Percentiles rank a stretch among this genome's conserved stretches.
Evolutionary conservation across 1,140 invertebrate genomes (phyloP).

Genomic region (Drosophila ananassae): DNA sequence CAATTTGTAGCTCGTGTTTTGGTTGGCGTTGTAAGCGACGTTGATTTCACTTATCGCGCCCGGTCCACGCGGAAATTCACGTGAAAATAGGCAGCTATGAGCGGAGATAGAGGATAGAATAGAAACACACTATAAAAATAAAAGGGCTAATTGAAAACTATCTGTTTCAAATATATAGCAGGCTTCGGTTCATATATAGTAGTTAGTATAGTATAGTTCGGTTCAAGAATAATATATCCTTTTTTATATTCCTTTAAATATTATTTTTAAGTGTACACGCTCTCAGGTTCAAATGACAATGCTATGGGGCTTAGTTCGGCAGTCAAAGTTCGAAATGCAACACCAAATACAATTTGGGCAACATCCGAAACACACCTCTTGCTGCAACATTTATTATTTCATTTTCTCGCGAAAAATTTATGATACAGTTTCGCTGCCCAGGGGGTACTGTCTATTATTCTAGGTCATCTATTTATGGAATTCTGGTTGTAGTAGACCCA

Average conservation of each 20-base stretch:
- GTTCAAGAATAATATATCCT: too few relatives aligned
- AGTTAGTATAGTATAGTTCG: too few relatives aligned
- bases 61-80: constrained; percentile 51
- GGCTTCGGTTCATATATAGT: not conserved
- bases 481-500: not conserved
- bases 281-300: not conserved
- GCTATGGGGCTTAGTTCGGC: not conserved
- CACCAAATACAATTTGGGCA: constrained; percentile 35
- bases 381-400: not conserved
- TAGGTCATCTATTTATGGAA: not conserved
- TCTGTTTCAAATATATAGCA: not conserved
- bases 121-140: constrained; percentile 9
- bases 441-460: constrained; percentile 7
- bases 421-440: constrained; percentile 28
- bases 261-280: not conserved
- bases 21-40: constrained; percentile 55
- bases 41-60: constrained; percentile 76
- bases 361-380: constrained; percentile 23
- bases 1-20: constrained; percentile 78
- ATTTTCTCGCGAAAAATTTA: constrained; percentile 35
- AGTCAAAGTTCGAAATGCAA: constrained; percentile 30
- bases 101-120: constrained; percentile 2
- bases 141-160: not conserved
- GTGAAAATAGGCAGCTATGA: constrained; percentile 53
- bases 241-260: not conserved